A percentile compares a stretch with the other conserved stretches of the same genome.
Evolutionary conservation across 2,113 vertebrate species (phyloP).

Genomic region (Microtus pennsylvanicus): DNA sequence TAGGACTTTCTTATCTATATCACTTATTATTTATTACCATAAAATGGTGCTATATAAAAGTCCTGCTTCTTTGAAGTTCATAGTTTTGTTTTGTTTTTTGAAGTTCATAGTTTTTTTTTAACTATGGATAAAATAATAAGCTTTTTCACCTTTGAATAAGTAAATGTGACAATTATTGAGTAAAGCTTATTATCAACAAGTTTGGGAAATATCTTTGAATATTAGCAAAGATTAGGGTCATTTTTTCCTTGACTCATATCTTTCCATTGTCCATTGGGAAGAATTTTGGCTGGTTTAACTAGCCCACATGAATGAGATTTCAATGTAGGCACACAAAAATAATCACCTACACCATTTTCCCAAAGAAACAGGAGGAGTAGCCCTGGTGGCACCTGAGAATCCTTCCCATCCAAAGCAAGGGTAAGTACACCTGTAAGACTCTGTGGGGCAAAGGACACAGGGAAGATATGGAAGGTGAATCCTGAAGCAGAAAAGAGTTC

Average conservation of each 20-base stretch:
- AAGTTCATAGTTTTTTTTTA: slow-evolving; percentile 18
- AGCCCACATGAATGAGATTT: neutral
- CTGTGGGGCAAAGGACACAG: neutral
- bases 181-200: slow-evolving; percentile 27
- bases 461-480: neutral
- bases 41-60: neutral
- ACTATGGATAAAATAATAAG: neutral
- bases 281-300: slow-evolving; percentile 20
- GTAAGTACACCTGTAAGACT: neutral
- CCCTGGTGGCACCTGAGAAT: neutral
- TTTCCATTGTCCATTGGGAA: neutral
- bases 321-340: neutral
- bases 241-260: slow-evolving; percentile 3
- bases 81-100: neutral
- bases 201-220: slow-evolving; percentile 1
- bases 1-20: neutral
- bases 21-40: neutral
- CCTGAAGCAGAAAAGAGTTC: neutral
- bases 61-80: slow-evolving; percentile 5
- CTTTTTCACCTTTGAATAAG: slow-evolving; percentile 18
- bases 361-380: neutral
- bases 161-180: neutral
- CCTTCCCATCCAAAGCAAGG: neutral
- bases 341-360: neutral
- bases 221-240: neutral